Conservation (phyloP, 2,797 vertebrate species). For the Spea hammondii region DNA sequence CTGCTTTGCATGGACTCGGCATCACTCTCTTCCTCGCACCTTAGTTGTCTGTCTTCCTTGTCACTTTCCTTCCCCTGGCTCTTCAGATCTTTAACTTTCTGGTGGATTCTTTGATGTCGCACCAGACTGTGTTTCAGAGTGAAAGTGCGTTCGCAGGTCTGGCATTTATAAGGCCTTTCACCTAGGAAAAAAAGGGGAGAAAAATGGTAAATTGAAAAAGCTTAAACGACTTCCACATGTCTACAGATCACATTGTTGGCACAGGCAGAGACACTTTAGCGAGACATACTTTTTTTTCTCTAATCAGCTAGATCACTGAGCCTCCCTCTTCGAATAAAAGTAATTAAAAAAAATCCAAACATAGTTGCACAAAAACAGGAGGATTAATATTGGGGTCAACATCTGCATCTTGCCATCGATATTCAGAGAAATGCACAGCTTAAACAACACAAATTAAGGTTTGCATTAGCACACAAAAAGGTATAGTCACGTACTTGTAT, state of each 20-base stretch:
- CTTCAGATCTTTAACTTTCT: conserved; percentile 70
- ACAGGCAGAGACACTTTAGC: no score
- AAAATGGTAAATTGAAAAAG: neutral
- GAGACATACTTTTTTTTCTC: no score
- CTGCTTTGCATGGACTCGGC: conserved; percentile 70
- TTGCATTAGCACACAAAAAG: no score
- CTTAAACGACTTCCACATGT: neutral
- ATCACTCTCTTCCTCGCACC: conserved; percentile 69
- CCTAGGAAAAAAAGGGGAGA: conserved; percentile 65
- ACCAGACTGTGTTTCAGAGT: conserved; percentile 97
- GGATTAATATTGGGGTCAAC: no score
- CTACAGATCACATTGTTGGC: accelerated
- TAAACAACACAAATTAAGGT: no score
- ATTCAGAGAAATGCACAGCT: no score
- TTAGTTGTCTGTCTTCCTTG: conserved; percentile 63
- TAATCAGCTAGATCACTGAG: no score
- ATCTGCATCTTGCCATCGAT: no score
- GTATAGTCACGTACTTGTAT: no score
- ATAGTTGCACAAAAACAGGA: no score
- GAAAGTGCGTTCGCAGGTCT: conserved; percentile 94
- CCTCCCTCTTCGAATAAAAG: no score
- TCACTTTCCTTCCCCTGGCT: conserved; percentile 69
- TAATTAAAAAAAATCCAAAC: no score
- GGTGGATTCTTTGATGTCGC: conserved; percentile 93
- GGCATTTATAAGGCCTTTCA: conserved; percentile 93